Evolutionary conservation across 2,797 vertebrate genomes (phyloP).

Genomic region (Anisognathus igniventris): DNA sequence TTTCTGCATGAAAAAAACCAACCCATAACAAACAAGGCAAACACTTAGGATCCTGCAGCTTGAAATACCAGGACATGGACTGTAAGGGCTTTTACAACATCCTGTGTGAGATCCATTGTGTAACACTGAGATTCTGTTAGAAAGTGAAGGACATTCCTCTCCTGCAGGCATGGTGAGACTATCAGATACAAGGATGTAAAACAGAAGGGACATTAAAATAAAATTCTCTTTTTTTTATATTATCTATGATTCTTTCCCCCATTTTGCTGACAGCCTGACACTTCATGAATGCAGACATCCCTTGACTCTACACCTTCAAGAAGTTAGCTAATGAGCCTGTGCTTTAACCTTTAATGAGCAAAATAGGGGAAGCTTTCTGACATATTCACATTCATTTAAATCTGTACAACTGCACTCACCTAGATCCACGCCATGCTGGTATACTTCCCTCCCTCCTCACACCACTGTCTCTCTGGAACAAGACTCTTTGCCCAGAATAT

Average conservation of each 20-base stretch:
- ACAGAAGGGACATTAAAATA: neutral
- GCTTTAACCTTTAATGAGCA: neutral
- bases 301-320: neutral
- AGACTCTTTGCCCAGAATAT: neutral
- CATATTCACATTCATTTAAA: neutral
- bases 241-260: neutral
- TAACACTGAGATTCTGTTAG: neutral
- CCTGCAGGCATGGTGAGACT: neutral
- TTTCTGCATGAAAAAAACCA: neutral
- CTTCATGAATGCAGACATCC: neutral
- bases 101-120: neutral
- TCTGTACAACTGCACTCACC: neutral
- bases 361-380: neutral
- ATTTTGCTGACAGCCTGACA: neutral
- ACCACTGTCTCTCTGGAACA: neutral
- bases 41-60: neutral
- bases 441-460: neutral
- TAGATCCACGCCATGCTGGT: neutral
- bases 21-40: neutral
- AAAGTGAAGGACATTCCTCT: neutral
- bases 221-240: neutral
- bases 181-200: neutral
- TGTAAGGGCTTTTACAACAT: neutral
- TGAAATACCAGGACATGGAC: neutral
- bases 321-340: neutral